Base-by-base conservation (phyloP, 2,888 invertebrate genomes). In the Sarcophaga caerulescens region DNA sequence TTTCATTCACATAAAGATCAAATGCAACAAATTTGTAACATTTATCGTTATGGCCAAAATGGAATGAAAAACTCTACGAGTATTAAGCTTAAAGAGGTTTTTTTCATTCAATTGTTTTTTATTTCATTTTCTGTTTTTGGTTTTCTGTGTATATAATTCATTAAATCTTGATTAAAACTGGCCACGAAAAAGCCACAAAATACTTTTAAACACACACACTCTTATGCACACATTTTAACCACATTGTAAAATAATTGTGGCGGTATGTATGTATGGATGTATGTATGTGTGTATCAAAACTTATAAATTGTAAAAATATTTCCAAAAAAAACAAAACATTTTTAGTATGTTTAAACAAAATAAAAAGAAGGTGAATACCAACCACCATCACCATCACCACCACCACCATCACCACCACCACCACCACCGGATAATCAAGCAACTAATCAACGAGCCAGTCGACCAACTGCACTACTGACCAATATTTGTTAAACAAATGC, bases 151-250 rank as follows among this genome's bases (percentile, higher is more conserved):
- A 70, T 84, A 81, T 84, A 81, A 78, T 86, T 86, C 86, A 86
- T 86, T 84, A 84, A 81, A 86, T 86, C 84, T 86, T 84, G 86
- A 86, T 86, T 81, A 86, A 86, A 86, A 86, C 86, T 84, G 86
- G 86, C 86, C 84, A 81, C 84, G 82, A 85, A 85, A 85, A 79
- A 76, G 59, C 76, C 73, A 85, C 82, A 70, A 83, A 73, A 77
- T 66, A 45, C 19, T 65, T 60, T 45, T 63, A 35, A 35, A 35
- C 6, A 35, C 35, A 35, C 59, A 23, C 23, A 59, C 25, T 44
- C 57, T 63, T 45, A 65, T 25, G 63, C 65, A 71, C 59, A 71
- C 23, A 68, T 23, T 19, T 12, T 25, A n/a, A 12, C 4, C 60
- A 60, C n/a, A 60, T 19, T 57, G 52, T 23, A 66, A 23, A 52